phyloP scores from a whole-genome alignment of 2,113 vertebrate species.

The Rattus rattus region DNA sequence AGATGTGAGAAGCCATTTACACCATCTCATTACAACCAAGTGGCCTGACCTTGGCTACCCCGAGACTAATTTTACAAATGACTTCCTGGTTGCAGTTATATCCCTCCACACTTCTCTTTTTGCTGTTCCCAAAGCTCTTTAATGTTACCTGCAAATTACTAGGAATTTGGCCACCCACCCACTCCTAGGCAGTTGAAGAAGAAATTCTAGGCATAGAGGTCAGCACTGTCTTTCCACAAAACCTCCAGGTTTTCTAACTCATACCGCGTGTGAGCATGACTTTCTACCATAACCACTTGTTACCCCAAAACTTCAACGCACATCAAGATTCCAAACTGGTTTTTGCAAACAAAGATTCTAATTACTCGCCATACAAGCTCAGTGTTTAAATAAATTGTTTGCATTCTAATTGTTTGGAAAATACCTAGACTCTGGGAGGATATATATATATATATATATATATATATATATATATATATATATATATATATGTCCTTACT shows the following conservation, averaged over 20 bases:
- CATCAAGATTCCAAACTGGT: background rate
- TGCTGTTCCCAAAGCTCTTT: background rate
- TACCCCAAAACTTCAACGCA: background rate
- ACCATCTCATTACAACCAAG: background rate
- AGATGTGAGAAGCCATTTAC: background rate
- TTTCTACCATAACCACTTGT: background rate
- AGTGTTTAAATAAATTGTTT: background rate
- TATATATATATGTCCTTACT: too few relatives aligned
- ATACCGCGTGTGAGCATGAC: background rate
- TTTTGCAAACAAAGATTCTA: background rate
- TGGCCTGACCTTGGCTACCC: background rate
- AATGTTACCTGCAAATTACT: background rate
- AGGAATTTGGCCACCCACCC: background rate
- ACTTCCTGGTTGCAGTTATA: background rate
- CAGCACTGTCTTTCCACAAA: background rate
- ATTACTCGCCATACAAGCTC: background rate
- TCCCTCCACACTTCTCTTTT: background rate
- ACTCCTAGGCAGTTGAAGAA: background rate
- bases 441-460: background rate
- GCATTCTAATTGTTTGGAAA: constrained; percentile 4
- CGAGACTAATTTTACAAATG: background rate
- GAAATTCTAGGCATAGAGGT: background rate
- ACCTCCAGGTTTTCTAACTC: background rate
- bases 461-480: background rate
- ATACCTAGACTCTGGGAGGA: background rate